phyloP scores from a whole-genome alignment of 2,888 invertebrate species.

The Rhaphigaster nebulosa region DNA sequence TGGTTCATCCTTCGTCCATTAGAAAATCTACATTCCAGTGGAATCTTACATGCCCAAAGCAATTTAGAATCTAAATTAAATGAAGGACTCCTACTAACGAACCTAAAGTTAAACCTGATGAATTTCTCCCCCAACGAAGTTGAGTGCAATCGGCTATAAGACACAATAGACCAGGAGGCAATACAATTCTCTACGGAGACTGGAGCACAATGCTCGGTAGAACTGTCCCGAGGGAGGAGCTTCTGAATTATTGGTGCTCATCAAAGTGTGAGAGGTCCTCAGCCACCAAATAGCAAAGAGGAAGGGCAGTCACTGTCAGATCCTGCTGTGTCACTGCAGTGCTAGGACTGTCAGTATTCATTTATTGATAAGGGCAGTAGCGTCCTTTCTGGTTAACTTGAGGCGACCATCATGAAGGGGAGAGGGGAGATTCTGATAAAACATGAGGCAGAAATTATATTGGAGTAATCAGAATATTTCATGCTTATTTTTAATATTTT shows the following conservation, averaged over 20 bases:
- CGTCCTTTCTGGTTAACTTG: neutral
- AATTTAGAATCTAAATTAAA: neutral
- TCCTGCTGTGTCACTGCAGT: neutral
- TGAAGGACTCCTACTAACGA: neutral
- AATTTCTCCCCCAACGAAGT: neutral
- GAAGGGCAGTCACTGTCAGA: neutral
- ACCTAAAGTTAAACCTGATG: neutral
- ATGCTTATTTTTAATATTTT: neutral
- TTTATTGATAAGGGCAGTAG: neutral
- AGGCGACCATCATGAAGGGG: neutral
- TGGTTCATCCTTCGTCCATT: no score
- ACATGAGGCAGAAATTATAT: neutral
- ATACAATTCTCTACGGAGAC: neutral
- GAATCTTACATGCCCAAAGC: neutral
- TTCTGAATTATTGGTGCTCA: slow-evolving; percentile 25
- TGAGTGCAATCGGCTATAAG: neutral
- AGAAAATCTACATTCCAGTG: no score
- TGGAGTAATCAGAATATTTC: neutral
- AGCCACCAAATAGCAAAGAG: neutral
- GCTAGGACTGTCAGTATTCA: neutral
- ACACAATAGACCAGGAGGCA: neutral
- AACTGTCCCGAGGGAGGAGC: neutral
- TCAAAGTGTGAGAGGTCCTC: slow-evolving; percentile 25
- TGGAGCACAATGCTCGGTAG: neutral
- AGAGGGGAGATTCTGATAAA: neutral